Base-by-base conservation (phyloP, 92 coral and sea anemone species). In the Pocillopora grandis region DNA sequence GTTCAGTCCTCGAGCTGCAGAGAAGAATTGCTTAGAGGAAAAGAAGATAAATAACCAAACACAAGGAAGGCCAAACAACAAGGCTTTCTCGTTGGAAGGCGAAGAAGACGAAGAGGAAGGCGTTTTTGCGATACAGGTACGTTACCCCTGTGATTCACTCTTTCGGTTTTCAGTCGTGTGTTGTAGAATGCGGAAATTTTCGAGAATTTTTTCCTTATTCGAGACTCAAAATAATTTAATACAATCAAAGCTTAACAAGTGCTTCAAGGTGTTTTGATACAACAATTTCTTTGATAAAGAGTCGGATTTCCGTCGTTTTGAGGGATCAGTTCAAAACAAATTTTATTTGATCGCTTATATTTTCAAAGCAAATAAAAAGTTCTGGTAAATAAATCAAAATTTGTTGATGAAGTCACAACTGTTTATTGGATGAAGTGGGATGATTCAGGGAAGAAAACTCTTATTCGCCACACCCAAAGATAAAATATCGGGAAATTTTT, bases 91-190 rank as follows among this genome's bases (percentile, higher is more conserved):
- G 2, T 87, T 80, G 0, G 57, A 70, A 59, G 56, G 37, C 20
- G 77, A 79, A 49, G 82, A 71, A 9, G 83, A 77, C 10, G 91
- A 80, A 65, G 88, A 85, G 16, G 92, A 91, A 62, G 94, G 94
- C 2, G 71, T 91, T 12, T 88, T 91, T 21, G 77, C 89, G 10
- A 20, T 86, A 36, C 82, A 87, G 90, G 90, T 87, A 64, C 36
- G 90, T 65, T 35, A 13, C 23, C 9, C 8, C 16, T 72, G 21
- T 55, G 27, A 42, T 42, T 42, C 52, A 42, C 4, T 42, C n/a
- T 58, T 84, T 84, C 60, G 35, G 59, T 76, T 58, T 18, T 16
- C 3, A 70, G 11, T n/a, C 67, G 57, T 58, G 76, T 18, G 2
- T 80, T 14, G 2, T 8, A 70, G 75, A 70, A 58, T 33, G 49